A percentile compares a stretch with the other conserved stretches of the same genome.
Conservation (phyloP, 2,888 invertebrate genomes). For the Synergus umbraculus region DNA sequence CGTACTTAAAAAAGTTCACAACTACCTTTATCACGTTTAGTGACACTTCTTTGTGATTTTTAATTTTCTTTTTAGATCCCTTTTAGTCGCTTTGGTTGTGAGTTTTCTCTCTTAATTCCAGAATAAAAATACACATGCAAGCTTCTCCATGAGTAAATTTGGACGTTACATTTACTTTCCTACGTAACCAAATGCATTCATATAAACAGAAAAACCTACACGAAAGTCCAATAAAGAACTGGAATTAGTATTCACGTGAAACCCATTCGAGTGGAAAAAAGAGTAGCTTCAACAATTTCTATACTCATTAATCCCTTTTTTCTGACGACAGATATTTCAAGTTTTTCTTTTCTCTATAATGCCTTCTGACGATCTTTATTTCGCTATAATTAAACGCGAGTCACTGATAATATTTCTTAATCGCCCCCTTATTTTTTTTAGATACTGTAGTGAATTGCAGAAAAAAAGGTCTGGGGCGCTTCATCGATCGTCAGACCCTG, state of each 20-base stretch:
- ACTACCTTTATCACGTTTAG: neutral
- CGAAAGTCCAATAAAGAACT: neutral
- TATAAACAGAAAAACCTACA: neutral
- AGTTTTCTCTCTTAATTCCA: neutral
- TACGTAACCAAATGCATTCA: neutral
- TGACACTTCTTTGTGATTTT: conserved; percentile 5
- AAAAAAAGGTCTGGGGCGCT: conserved; percentile 35
- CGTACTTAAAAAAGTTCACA: neutral
- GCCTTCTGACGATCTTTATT: neutral
- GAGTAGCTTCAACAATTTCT: neutral
- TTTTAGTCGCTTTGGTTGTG: neutral
- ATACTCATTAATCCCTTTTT: neutral
- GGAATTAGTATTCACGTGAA: neutral
- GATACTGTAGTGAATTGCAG: conserved; percentile 21
- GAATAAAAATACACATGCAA: neutral
- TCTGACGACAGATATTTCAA: neutral
- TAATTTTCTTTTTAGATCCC: neutral
- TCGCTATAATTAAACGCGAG: neutral
- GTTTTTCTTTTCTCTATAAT: neutral
- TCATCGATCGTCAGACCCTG: conserved; percentile 38
- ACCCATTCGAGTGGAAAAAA: neutral
- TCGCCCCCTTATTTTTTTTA: conserved; percentile 28
- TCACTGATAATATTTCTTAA: conserved; percentile 29
- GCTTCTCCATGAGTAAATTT: neutral
- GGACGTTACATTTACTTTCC: neutral